Conservation (phyloP, 1,140 invertebrate genomes). For the Arion vulgaris region DNA sequence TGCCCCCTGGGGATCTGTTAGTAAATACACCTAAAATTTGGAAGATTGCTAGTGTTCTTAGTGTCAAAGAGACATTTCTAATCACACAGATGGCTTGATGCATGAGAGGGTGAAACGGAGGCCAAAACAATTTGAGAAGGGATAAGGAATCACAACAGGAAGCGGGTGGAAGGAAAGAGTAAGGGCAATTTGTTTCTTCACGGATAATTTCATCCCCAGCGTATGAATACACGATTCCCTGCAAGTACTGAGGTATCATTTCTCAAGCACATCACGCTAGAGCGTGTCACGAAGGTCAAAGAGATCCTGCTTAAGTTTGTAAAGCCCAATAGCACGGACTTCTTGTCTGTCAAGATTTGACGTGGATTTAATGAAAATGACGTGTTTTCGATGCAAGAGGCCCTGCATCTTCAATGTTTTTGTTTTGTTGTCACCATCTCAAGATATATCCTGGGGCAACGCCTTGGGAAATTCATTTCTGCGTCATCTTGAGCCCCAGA, state of each 20-base stretch:
- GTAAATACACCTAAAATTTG: neutral
- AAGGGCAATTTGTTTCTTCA: conserved; percentile 6
- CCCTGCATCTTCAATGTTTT: neutral
- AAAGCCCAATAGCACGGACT: neutral
- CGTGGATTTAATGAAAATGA: conserved; percentile 9
- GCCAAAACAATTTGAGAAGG: neutral
- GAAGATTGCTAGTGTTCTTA: neutral
- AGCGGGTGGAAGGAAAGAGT: neutral
- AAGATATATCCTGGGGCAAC: neutral
- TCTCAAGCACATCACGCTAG: neutral
- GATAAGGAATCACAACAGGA: neutral
- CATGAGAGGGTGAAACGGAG: neutral
- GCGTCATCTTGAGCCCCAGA: neutral
- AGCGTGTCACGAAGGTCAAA: neutral
- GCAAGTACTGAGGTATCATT: neutral
- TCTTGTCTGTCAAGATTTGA: neutral
- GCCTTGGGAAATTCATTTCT: neutral
- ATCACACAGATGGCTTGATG: neutral
- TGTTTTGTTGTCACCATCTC: neutral
- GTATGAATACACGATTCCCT: neutral
- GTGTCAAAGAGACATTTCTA: neutral
- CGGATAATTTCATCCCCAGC: conserved; percentile 5
- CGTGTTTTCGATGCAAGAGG: neutral
- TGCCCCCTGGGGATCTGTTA: neutral
- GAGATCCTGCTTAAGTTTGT: neutral